These are phyloP conservation scores for Diprion similis DNA, from an alignment of 1,140 invertebrate species.

Conservation along the genomic window DNA sequence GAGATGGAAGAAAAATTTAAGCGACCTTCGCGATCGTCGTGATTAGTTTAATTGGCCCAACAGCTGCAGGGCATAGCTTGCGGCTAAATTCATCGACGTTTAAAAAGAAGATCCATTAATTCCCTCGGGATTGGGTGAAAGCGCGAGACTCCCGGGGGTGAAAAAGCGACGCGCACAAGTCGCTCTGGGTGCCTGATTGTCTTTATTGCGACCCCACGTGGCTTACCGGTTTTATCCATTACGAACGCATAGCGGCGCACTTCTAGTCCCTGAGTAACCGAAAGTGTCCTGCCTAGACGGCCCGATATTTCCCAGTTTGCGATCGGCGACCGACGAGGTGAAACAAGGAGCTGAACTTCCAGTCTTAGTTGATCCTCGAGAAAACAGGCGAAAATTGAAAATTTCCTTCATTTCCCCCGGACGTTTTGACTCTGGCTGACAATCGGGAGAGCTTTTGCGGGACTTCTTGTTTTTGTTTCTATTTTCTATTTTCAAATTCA, in stretches of 20 bases:
- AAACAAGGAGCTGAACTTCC: too few relatives aligned
- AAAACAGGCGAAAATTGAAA: too few relatives aligned
- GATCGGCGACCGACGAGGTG: background rate
- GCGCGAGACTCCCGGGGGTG: background rate
- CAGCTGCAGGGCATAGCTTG: too few relatives aligned
- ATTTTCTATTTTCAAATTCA: background rate
- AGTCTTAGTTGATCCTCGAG: too few relatives aligned
- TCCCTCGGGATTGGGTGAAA: background rate
- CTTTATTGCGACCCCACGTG: conserved; percentile 39
- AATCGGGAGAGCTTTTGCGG: too few relatives aligned
- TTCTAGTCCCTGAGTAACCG: background rate
- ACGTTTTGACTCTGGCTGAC: too few relatives aligned
- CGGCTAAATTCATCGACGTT: too few relatives aligned
- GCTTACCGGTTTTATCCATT: conserved; percentile 46
- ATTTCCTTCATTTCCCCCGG: too few relatives aligned
- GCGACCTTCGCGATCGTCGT: conserved; percentile 1
- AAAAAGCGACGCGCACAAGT: conserved; percentile 20
- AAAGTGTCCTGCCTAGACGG: background rate
- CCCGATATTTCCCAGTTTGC: background rate
- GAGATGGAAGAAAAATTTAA: conserved; percentile 10
- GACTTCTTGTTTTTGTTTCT: too few relatives aligned
- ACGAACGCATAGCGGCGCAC: conserved; percentile 16
- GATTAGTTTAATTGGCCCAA: conserved; percentile 17
- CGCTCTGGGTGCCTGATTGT: conserved; percentile 39
- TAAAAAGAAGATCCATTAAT: background rate